Percentiles rank a stretch among this genome's conserved stretches.
Conservation (phyloP, 1,140 invertebrate species). For the Drosophila sproati region DNA sequence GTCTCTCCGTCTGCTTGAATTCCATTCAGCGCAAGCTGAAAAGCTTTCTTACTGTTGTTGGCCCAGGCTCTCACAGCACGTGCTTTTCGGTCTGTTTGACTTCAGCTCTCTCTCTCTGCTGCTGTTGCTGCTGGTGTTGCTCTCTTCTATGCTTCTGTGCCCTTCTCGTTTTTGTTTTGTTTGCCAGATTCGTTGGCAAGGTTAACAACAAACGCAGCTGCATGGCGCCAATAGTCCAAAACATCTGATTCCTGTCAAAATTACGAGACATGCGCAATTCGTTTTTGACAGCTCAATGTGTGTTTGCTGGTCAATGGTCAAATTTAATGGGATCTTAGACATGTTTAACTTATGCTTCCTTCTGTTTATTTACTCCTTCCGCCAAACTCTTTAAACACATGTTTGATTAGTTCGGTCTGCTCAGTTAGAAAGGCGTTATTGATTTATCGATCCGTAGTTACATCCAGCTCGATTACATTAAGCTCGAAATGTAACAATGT, state of each 20-base stretch:
- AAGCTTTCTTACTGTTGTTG: conserved; percentile 38
- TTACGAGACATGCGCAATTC: conserved; percentile 63
- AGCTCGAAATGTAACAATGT: no score
- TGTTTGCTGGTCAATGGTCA: conserved; percentile 30
- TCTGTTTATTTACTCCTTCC: no score
- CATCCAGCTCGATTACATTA: no score
- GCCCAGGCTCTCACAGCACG: conserved; percentile 41
- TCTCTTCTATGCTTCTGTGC: not conserved
- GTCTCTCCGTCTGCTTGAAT: not conserved
- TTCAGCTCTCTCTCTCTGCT: not conserved
- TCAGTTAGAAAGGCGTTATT: no score
- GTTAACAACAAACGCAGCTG: conserved; percentile 74
- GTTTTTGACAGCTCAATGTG: conserved; percentile 8
- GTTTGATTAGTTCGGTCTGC: no score
- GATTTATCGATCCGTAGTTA: no score
- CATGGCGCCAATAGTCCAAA: conserved; percentile 73
- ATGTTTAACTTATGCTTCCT: no score
- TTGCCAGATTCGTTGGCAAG: conserved; percentile 71
- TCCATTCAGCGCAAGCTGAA: conserved; percentile 32
- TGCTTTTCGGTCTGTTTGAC: not conserved
- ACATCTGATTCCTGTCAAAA: conserved; percentile 79
- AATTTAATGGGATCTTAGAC: not conserved
- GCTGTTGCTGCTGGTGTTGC: conserved; percentile 20
- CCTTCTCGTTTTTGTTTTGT: conserved; percentile 76
- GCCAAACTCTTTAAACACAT: no score